phyloP scores from a whole-genome alignment of 1,140 invertebrate genomes.

The Trypoxylus dichotomus region DNA sequence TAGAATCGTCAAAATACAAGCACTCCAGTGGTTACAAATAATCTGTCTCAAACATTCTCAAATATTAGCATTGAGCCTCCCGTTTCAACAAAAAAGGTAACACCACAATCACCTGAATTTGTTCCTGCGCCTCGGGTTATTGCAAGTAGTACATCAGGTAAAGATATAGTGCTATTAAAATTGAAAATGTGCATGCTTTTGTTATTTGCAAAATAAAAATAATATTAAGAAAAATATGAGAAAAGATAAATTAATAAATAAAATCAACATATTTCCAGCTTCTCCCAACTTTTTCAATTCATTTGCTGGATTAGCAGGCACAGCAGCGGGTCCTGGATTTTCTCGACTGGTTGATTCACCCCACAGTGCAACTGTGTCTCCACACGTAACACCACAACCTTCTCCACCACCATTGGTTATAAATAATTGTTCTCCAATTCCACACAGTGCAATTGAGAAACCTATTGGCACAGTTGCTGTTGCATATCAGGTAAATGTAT shows the following conservation, averaged over 20 bases:
- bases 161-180: conserved; percentile 14
- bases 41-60: conserved; percentile 60
- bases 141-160: conserved; percentile 39
- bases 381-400: conserved; percentile 46
- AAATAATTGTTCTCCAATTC: conserved; percentile 47
- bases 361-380: conserved; percentile 42
- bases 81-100: conserved; percentile 56
- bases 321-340: conserved; percentile 34
- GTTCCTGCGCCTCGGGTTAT: conserved; percentile 48
- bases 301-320: conserved; percentile 38
- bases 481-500: conserved; percentile 56
- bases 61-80: conserved; percentile 61
- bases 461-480: conserved; percentile 51
- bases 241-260: neutral
- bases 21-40: conserved; percentile 54
- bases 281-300: conserved; percentile 49
- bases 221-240: neutral
- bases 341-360: conserved; percentile 37
- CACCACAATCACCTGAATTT: conserved; percentile 56
- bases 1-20: conserved; percentile 63
- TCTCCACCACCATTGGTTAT: conserved; percentile 43
- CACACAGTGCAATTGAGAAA: conserved; percentile 49
- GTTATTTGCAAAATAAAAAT: neutral
- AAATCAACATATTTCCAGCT: conserved; percentile 33
- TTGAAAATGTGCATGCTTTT: neutral